Base-by-base conservation (phyloP, 2,797 vertebrate species). In the Chlorospingus semifuscus region DNA sequence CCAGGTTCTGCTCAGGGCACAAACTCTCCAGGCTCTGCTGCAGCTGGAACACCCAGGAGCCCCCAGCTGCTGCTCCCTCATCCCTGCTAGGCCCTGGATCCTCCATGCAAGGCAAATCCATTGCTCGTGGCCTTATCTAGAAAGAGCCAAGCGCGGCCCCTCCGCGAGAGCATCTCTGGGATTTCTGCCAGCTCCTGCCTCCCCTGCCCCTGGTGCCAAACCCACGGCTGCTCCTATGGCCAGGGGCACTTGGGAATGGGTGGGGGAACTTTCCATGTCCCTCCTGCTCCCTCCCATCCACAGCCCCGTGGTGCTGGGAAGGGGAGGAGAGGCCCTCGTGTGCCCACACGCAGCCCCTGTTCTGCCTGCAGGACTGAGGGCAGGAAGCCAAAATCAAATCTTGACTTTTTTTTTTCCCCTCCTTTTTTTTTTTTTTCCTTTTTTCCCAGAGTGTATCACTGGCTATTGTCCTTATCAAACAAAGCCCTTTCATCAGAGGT, bases 361-460 rank as follows among this genome's bases (percentile, higher is more conserved):
- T 71, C 95, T 22, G 56, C 91, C 94, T 41, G 86, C 27, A 59
- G 96, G 93, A 93, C 94, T 83, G 81, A 97, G 96, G 96, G 97
- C 95, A 97, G 83, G 93, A 96, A 97, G 95, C 94, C 96, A 97
- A 97, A 98, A 98, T 96, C 87, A 97, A 97, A 98, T 96, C 96
- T 97, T 96, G 82, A 76, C 41, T 30, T 82, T 90, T 84, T 97
- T 24, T 21, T 3, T 0, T 2, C 1, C 2, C 0, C 6, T 90
- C 93, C 82, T 98, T 98, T 12, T 92, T 94, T 85, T 98, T 98
- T 98, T 87, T 66, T 49, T 53, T 61, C 27, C 19, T 91, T 93
- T 98, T 98, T 99, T 98, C 98, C 98, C 97, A 76, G 97, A 98
- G 98, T 98, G 97, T 98, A 98, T 98, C 98, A 97, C 97, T 98